Conservation (phyloP, 2,797 vertebrate genomes). For the Xyrichtys novacula region DNA sequence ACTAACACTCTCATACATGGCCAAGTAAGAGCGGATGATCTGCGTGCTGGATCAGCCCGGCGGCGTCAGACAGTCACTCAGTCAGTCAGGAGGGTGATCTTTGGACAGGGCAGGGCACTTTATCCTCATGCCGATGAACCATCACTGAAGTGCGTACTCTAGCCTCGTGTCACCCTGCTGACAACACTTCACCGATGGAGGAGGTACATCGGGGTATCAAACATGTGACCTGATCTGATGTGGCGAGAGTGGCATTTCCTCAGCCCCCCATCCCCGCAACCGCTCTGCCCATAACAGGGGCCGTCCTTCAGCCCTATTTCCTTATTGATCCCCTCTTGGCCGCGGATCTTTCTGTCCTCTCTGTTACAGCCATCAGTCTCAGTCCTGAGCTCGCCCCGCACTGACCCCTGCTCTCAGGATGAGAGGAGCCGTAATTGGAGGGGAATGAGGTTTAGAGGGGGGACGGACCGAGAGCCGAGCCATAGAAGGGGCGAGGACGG, state of each 20-base stretch:
- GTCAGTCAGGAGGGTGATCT: constrained; percentile 55
- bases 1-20: constrained; percentile 74
- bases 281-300: constrained; percentile 71
- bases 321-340: constrained; percentile 75
- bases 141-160: constrained; percentile 52
- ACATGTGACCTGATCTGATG: constrained; percentile 70
- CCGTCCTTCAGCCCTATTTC: constrained; percentile 51
- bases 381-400: constrained; percentile 12
- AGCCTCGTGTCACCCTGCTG: constrained; percentile 58
- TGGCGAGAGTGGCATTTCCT: constrained; percentile 59
- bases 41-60: constrained; percentile 52
- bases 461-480: constrained; percentile 1
- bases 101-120: constrained; percentile 46
- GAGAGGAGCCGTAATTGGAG: constrained; percentile 52
- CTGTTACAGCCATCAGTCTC: constrained; percentile 51
- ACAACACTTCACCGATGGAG: constrained; percentile 45
- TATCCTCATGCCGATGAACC: constrained; percentile 51
- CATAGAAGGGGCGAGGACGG: constrained; percentile 60
- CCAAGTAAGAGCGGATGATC: constrained; percentile 73
- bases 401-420: constrained; percentile 60
- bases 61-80: constrained; percentile 52
- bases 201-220: constrained; percentile 58
- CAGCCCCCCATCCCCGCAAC: constrained; percentile 42
- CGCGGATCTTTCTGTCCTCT: constrained; percentile 27
- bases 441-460: constrained; percentile 26